Conservation (phyloP, 2,797 vertebrate genomes). For the Arctocebus calabarensis region DNA sequence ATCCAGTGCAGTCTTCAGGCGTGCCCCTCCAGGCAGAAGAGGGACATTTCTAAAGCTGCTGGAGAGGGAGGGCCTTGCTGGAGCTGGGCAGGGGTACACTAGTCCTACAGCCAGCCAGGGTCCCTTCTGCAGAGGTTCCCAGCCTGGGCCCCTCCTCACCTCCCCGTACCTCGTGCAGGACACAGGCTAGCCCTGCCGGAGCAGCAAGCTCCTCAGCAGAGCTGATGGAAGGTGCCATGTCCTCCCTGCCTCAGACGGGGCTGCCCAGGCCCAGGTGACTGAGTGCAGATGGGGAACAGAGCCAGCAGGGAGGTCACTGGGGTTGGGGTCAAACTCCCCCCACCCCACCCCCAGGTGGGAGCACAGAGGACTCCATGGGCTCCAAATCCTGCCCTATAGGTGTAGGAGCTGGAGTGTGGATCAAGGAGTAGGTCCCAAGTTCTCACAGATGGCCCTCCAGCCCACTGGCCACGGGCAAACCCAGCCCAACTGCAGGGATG, state of each 20-base stretch:
- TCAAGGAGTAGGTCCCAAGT: no score
- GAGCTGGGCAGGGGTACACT: fast-evolving
- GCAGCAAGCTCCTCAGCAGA: fast-evolving
- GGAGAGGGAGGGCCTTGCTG: no score
- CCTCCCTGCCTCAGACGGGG: background rate
- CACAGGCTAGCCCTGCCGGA: background rate
- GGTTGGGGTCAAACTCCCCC: no score
- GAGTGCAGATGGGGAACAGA: background rate
- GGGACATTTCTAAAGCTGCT: background rate
- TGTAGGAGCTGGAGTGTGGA: background rate
- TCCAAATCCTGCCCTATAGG: background rate
- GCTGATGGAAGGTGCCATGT: background rate
- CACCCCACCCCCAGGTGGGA: background rate
- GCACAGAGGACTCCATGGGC: background rate
- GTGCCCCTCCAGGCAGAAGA: fast-evolving
- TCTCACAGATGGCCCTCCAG: background rate
- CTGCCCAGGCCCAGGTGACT: background rate
- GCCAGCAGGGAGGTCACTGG: background rate
- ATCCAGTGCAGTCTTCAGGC: background rate
- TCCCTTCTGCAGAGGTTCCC: fast-evolving
- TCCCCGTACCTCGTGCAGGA: background rate
- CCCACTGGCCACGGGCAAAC: fast-evolving
- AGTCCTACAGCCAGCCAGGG: background rate
- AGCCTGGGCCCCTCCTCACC: background rate
- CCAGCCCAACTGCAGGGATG: background rate